Evolutionary conservation across 2,888 invertebrate genomes (phyloP).

Genomic region (Germaria angustata): DNA sequence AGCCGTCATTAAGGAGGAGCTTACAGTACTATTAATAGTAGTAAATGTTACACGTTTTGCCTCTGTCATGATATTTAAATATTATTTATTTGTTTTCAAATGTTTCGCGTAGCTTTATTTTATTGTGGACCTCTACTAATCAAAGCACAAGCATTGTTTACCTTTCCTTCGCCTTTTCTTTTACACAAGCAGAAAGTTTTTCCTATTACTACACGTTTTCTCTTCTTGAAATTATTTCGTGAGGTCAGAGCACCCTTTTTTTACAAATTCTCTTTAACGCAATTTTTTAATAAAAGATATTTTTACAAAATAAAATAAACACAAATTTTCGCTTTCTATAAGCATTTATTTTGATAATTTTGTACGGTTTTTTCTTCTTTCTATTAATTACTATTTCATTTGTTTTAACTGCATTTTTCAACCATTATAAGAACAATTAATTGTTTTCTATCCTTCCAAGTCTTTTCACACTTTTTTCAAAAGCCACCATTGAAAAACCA

Average conservation of each 20-base stretch:
- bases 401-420: background rate
- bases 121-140: conserved; percentile 14
- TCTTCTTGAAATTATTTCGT: conserved; percentile 41
- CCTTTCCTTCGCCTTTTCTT: too few species aligned
- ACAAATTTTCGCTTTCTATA: conserved; percentile 12
- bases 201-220: conserved; percentile 52
- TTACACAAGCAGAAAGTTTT: conserved; percentile 4
- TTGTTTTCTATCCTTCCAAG: conserved; percentile 19
- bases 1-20: conserved; percentile 60
- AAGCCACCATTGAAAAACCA: conserved; percentile 43
- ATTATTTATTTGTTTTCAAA: background rate
- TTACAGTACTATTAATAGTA: conserved; percentile 72
- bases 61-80: conserved; percentile 65
- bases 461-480: conserved; percentile 36
- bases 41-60: conserved; percentile 77
- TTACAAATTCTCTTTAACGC: conserved; percentile 41
- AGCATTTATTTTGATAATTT: conserved; percentile 4
- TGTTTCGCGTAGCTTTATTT: conserved; percentile 13
- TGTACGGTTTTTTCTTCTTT: background rate
- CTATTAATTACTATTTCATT: background rate
- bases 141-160: conserved; percentile 57
- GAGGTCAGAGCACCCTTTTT: conserved; percentile 63
- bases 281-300: conserved; percentile 30
- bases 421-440: background rate
- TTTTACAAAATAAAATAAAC: conserved; percentile 36